Percentiles rank a stretch among this genome's conserved stretches.
Evolutionary conservation across 2,888 invertebrate genomes (phyloP).

Genomic region (Apamea monoglypha): DNA sequence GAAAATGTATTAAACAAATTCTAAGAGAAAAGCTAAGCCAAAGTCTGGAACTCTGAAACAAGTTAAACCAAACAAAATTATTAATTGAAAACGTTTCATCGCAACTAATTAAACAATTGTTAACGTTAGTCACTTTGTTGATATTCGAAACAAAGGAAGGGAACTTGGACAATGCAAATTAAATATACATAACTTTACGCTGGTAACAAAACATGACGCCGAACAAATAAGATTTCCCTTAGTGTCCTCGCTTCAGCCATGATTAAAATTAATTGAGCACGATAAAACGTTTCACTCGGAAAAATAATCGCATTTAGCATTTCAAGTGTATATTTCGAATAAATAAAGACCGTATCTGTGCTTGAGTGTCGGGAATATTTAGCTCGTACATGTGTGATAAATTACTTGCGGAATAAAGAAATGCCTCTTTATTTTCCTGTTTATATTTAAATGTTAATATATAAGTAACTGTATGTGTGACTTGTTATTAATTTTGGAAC

Average conservation of each 20-base stretch:
- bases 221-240: slow-evolving; percentile 40
- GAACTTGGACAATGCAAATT: slow-evolving; percentile 56
- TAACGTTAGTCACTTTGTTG: slow-evolving; percentile 42
- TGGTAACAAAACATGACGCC: slow-evolving; percentile 38
- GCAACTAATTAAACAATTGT: slow-evolving; percentile 49
- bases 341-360: slow-evolving; percentile 1
- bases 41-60: slow-evolving; percentile 15
- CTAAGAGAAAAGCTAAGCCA: slow-evolving; percentile 2
- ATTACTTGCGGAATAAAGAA: slow-evolving; percentile 9
- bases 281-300: slow-evolving; percentile 20
- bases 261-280: slow-evolving; percentile 36
- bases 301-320: slow-evolving; percentile 25
- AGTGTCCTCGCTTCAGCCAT: slow-evolving; percentile 8
- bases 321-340: slow-evolving; percentile 1
- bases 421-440: background rate
- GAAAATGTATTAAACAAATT: background rate
- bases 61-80: slow-evolving; percentile 39
- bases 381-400: slow-evolving; percentile 9
- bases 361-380: background rate
- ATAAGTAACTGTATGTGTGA: background rate
- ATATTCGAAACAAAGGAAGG: slow-evolving; percentile 49
- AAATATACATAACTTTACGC: slow-evolving; percentile 55
- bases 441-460: background rate
- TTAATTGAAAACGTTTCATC: slow-evolving; percentile 33
- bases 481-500: background rate